phyloP scores from a whole-genome alignment of 2,888 invertebrate species.

The Limnephilus rhombicus region DNA sequence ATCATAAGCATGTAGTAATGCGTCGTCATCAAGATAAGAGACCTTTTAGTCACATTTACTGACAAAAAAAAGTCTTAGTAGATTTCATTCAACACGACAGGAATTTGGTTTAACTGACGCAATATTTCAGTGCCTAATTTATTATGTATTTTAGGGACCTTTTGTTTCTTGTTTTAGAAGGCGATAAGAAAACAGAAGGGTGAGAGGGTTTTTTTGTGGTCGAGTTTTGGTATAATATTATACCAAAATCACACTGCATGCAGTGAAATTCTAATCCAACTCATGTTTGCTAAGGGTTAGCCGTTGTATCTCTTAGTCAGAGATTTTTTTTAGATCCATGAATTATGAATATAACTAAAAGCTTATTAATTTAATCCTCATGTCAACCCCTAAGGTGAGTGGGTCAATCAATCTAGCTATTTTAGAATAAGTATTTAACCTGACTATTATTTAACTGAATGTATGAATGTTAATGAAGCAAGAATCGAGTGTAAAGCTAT shows the following conservation, averaged over 20 bases:
- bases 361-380: background rate
- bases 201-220: background rate
- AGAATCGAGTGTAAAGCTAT: background rate
- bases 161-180: slow-evolving; percentile 9
- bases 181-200: slow-evolving; percentile 35
- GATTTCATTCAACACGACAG: slow-evolving; percentile 42
- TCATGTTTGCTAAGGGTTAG: background rate
- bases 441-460: too few species aligned
- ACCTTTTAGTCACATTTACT: slow-evolving; percentile 52
- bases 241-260: background rate
- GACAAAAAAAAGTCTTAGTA: slow-evolving; percentile 25
- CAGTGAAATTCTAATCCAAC: background rate
- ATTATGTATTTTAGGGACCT: background rate
- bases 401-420: background rate
- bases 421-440: background rate
- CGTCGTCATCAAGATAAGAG: slow-evolving; percentile 61
- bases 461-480: background rate
- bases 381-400: background rate
- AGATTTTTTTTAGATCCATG: background rate
- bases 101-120: slow-evolving; percentile 23
- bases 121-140: slow-evolving; percentile 43
- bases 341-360: background rate
- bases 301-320: background rate
- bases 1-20: slow-evolving; percentile 56
- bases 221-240: background rate